Conservation (phyloP, 53 echinoderm and acorn worm genomes). For the Apostichopus leukothele region DNA sequence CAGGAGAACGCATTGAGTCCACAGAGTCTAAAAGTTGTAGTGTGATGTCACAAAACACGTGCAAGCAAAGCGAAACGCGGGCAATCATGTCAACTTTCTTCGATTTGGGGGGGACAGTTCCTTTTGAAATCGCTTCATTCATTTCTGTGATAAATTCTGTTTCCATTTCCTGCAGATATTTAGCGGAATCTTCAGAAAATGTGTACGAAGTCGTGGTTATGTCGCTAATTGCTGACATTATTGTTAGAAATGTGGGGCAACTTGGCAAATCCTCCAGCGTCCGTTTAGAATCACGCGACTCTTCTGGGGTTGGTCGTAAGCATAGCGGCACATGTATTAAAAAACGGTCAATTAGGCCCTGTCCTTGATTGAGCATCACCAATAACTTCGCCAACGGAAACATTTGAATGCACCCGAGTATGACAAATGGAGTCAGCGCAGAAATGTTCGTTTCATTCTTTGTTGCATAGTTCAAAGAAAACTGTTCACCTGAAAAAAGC, state of each 20-base stretch:
- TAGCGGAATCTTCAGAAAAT: background rate
- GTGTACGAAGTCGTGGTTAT: too few species aligned
- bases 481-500: conserved; percentile 22
- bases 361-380: conserved; percentile 5
- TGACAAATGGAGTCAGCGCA: conserved; percentile 6
- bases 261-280: background rate
- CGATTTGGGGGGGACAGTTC: conserved; percentile 15
- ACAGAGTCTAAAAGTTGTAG: background rate
- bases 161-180: conserved; percentile 14
- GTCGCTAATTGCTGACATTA: too few species aligned
- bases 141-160: conserved; percentile 16
- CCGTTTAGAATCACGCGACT: background rate
- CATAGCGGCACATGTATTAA: background rate
- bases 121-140: conserved; percentile 13
- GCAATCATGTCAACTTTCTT: conserved; percentile 5
- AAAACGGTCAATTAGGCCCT: conserved; percentile 27
- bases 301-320: background rate
- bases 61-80: too few species aligned
- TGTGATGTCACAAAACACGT: conserved; percentile 1
- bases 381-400: conserved; percentile 28
- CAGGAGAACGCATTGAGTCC: background rate
- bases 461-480: conserved; percentile 10
- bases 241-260: too few species aligned
- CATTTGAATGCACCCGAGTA: conserved; percentile 6
- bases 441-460: background rate